Evolutionary conservation across 30 jellyfish, hydroid and myxozoan genomes (phyloP).

Genomic region (Morbakka virulenta): DNA sequence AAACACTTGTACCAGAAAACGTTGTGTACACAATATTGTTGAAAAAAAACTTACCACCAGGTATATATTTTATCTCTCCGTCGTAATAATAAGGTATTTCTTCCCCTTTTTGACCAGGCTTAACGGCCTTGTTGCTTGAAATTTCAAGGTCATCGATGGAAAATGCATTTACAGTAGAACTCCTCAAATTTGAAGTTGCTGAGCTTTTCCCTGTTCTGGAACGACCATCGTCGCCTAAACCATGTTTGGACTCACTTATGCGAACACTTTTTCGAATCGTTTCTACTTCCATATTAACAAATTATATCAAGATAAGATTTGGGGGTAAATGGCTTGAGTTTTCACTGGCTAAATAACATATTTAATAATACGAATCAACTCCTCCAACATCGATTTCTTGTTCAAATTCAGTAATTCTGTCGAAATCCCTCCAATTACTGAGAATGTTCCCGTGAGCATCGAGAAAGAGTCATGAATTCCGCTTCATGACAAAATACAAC

Average conservation of each 20-base stretch:
- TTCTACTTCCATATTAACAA: neutral
- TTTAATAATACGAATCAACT: no score
- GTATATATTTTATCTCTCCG: slow-evolving; percentile 60
- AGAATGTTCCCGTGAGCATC: no score
- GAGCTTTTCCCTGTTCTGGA: neutral
- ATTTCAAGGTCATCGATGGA: neutral
- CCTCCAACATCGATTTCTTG: no score
- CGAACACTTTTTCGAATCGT: neutral
- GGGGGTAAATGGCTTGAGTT: no score
- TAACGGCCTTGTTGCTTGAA: slow-evolving; percentile 17
- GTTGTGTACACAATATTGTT: neutral
- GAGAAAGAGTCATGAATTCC: neutral
- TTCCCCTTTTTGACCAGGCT: slow-evolving; percentile 83
- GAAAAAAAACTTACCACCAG: slow-evolving; percentile 67
- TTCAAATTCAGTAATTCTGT: no score
- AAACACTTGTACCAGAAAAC: neutral
- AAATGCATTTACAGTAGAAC: neutral
- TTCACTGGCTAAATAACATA: no score
- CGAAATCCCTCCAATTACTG: no score
- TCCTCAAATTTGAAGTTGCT: neutral
- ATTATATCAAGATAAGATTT: no score
- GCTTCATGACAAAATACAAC: neutral
- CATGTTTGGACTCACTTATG: neutral
- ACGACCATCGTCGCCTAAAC: neutral
- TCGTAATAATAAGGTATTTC: slow-evolving; percentile 68